Conservation (phyloP, 2,113 vertebrate species). For the Pogonocichla stellata region DNA sequence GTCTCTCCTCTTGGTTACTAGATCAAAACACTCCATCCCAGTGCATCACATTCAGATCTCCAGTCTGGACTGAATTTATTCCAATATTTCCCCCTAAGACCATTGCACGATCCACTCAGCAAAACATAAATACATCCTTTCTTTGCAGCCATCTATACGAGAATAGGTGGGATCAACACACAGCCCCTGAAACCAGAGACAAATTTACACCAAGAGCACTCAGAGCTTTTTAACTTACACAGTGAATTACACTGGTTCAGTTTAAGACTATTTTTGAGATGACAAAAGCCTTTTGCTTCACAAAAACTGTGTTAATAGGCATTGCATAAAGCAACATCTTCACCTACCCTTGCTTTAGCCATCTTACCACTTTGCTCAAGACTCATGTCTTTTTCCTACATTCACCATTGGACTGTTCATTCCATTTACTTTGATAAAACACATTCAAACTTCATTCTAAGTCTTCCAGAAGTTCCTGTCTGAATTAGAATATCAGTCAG, state of each 20-base stretch:
- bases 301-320: neutral
- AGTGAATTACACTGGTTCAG: neutral
- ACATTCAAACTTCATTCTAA: neutral
- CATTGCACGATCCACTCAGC: neutral
- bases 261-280: neutral
- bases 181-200: neutral
- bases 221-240: neutral
- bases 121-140: neutral
- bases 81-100: rapidly evolving
- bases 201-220: neutral
- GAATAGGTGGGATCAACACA: neutral
- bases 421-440: neutral
- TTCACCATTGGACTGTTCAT: neutral
- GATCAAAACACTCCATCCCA: neutral
- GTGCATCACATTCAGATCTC: neutral
- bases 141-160: neutral
- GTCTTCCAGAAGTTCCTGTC: neutral
- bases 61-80: neutral
- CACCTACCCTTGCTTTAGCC: neutral
- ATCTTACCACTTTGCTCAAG: neutral
- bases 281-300: neutral
- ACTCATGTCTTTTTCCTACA: neutral
- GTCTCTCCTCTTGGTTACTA: neutral
- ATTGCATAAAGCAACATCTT: neutral
- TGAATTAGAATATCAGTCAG: neutral